Conservation (phyloP, 2,888 invertebrate species). For the Tachina lurida region DNA sequence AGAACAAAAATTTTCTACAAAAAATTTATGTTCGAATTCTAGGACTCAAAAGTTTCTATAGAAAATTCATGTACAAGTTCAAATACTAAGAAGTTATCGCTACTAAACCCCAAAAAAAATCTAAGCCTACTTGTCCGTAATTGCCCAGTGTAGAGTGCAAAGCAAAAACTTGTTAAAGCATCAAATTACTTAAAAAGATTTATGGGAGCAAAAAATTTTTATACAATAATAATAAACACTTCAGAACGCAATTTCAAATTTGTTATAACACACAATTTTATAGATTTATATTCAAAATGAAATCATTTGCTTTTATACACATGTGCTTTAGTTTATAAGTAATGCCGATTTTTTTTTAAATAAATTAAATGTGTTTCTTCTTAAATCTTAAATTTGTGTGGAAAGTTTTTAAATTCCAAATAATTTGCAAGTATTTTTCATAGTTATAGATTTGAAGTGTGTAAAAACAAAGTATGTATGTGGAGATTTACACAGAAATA, state of each 20-base stretch:
- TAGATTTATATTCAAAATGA: slow-evolving; percentile 39
- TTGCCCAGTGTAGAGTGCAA: slow-evolving; percentile 10
- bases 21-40: not conserved
- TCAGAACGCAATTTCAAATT: slow-evolving; percentile 43
- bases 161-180: slow-evolving; percentile 57
- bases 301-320: slow-evolving; percentile 31
- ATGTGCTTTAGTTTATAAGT: not conserved
- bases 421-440: too few relatives aligned
- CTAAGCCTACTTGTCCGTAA: not conserved
- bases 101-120: too few relatives aligned
- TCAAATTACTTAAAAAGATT: slow-evolving; percentile 61
- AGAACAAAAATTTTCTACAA: too few relatives aligned
- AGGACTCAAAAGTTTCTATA: not conserved
- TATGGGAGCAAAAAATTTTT: slow-evolving; percentile 56
- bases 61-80: too few relatives aligned
- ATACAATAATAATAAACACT: slow-evolving; percentile 31
- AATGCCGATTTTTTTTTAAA: not conserved
- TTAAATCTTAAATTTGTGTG: too few relatives aligned
- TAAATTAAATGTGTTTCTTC: too few relatives aligned
- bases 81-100: too few relatives aligned
- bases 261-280: slow-evolving; percentile 28
- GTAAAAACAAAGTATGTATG: too few relatives aligned
- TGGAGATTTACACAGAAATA: too few relatives aligned
- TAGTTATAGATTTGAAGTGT: too few relatives aligned
- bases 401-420: too few relatives aligned